Conservation (phyloP, 2,797 vertebrate genomes). For the Anabacerthia variegaticeps region DNA sequence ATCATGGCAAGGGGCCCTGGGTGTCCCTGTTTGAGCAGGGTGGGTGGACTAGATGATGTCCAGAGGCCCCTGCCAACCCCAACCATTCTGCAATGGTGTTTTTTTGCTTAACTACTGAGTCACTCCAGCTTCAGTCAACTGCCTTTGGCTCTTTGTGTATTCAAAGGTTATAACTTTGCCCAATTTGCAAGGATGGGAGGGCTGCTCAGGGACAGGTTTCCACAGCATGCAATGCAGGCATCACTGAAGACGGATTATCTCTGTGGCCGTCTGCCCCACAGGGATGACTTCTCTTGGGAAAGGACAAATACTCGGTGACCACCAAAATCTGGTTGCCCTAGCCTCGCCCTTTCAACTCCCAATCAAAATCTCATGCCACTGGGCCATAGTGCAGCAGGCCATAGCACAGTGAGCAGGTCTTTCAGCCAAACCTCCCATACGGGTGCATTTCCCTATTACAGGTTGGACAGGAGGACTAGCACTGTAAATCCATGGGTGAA, state of each 20-base stretch:
- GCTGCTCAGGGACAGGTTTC: neutral
- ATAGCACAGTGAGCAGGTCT: rapidly evolving
- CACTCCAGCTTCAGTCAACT: neutral
- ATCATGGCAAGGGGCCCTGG: neutral
- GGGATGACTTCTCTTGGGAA: neutral
- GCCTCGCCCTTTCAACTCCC: neutral
- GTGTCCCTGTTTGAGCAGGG: neutral
- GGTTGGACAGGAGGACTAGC: neutral
- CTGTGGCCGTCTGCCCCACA: neutral
- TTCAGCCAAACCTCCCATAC: neutral
- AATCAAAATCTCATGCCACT: neutral
- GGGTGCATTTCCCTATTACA: neutral
- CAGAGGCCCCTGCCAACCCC: neutral
- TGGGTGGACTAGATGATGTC: neutral
- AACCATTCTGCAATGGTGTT: neutral
- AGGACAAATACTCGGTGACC: neutral
- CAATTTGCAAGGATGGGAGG: neutral
- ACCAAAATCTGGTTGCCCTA: neutral
- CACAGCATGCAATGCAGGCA: neutral
- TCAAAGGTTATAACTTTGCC: neutral
- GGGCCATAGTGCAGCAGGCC: neutral
- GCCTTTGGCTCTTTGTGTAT: neutral
- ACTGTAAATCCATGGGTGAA: neutral
- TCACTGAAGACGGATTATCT: neutral
- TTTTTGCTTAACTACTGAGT: neutral